Base-by-base conservation (phyloP, 2,113 vertebrate genomes). In the Coracopsis vasa region DNA sequence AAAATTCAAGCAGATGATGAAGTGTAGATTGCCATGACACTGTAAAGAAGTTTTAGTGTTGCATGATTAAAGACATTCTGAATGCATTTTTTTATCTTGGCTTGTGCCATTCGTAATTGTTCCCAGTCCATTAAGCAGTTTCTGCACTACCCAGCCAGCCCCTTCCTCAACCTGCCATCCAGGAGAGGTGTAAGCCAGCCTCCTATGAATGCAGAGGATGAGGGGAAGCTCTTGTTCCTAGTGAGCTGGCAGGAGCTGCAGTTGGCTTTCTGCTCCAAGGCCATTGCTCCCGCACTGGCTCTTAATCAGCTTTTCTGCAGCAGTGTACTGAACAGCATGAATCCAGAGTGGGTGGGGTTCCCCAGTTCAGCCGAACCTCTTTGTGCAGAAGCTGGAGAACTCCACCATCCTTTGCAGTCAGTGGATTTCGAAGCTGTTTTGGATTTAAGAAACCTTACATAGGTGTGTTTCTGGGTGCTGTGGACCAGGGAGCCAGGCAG, bases 1-100 rank as follows among this genome's bases (percentile, higher is more conserved):
- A 41, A 41, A 41, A 41, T 41, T 41, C 39, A 41, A 41, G 39
- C 39, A 41, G 39, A 92, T 88, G 75, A 81, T 82, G 87, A 92
- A 90, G 92, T 60, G 87, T 90, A 82, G 73, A 39, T 88, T 95
- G 78, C 94, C 92, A 86, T 92, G 93, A 93, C 85, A 89, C 89
- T 92, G 95, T 95, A 74, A 94, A 89, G 65, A 56, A 88, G 85
- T 96, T 95, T 92, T 91, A 69, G 94, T 96, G 96, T 97, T 87
- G 94, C 95, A 77, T 95, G 94, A 96, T 94, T 97, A 93, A 98
- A 98, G 97, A 97, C 94, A 88, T 93, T 85, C 88, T 94, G 74
- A 97, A 93, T 88, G 86, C 95, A 62, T 39, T 92, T 88, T 81
- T 94, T 90, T 53, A 23, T 84, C 87, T 89, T 28, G 2, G 62